These are phyloP conservation scores for Eudyptes chrysolophus DNA, from an alignment of 2,113 vertebrate species.

Conservation along the genomic window DNA sequence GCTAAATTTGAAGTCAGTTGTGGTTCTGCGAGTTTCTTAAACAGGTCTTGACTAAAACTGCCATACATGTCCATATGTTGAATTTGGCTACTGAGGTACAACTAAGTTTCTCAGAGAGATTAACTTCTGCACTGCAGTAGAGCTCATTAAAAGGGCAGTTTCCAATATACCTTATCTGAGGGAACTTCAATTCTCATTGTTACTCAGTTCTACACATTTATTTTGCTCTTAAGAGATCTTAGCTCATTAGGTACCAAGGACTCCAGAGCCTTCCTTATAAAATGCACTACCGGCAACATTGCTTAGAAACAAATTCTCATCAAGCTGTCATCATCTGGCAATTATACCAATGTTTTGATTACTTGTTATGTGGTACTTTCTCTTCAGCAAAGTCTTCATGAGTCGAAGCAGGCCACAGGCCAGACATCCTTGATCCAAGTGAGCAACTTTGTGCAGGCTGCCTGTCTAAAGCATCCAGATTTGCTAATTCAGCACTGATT, in stretches of 20 bases:
- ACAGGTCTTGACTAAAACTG: neutral
- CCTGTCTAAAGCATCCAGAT: neutral
- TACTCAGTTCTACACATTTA: neutral
- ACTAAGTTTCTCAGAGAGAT: neutral
- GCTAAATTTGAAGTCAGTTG: neutral
- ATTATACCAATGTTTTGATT: neutral
- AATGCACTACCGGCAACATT: neutral
- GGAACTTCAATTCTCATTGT: neutral
- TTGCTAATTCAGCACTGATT: neutral
- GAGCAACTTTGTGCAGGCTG: neutral
- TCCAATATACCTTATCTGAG: neutral
- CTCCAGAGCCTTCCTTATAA: neutral
- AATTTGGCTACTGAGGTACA: neutral
- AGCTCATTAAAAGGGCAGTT: neutral
- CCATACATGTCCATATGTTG: too few species aligned
- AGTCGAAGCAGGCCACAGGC: rapidly evolving
- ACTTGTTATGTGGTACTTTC: neutral
- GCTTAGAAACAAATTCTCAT: neutral
- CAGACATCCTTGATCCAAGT: neutral
- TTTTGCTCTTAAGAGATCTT: neutral
- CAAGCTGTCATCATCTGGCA: neutral
- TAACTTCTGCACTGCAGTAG: neutral
- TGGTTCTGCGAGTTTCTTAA: neutral
- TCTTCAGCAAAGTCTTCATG: neutral
- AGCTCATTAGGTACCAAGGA: neutral